phyloP scores from a whole-genome alignment of 2,113 vertebrate genomes.

The Tetraodon nigroviridis region DNA sequence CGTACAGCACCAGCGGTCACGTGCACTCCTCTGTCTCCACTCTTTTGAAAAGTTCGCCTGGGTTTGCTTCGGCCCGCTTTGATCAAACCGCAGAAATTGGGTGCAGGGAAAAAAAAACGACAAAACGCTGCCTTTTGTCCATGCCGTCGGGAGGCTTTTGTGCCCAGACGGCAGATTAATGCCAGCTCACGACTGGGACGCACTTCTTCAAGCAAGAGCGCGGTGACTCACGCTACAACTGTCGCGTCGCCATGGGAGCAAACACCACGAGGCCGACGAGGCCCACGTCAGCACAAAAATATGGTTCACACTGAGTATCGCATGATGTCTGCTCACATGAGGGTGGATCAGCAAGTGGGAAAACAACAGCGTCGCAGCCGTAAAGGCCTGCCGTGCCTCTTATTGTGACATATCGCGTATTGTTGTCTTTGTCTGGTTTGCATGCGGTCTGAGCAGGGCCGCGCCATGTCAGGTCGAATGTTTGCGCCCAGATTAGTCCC shows the following conservation, averaged over 20 bases:
- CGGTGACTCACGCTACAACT: conserved; percentile 30
- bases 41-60: too few relatives aligned
- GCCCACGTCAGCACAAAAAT: conserved; percentile 26
- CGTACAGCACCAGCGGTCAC: conserved; percentile 44
- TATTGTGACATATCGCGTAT: not conserved
- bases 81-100: not conserved
- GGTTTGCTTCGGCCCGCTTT: conserved; percentile 1
- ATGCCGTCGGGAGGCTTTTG: conserved; percentile 2
- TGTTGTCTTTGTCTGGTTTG: conserved; percentile 22
- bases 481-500: conserved; percentile 39
- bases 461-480: conserved; percentile 25
- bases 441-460: conserved; percentile 6
- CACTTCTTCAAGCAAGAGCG: conserved; percentile 1
- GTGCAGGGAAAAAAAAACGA: not conserved
- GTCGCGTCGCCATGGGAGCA: conserved; percentile 6
- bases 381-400: not conserved
- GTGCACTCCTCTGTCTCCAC: not conserved
- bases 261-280: not conserved
- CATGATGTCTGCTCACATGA: conserved; percentile 18
- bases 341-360: not conserved
- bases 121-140: not conserved
- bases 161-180: conserved; percentile 5
- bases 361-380: not conserved
- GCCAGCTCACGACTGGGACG: conserved; percentile 15
- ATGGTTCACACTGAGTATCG: not conserved